phyloP scores from a whole-genome alignment of 2,888 invertebrate species.

The Napeogenes sylphis region DNA sequence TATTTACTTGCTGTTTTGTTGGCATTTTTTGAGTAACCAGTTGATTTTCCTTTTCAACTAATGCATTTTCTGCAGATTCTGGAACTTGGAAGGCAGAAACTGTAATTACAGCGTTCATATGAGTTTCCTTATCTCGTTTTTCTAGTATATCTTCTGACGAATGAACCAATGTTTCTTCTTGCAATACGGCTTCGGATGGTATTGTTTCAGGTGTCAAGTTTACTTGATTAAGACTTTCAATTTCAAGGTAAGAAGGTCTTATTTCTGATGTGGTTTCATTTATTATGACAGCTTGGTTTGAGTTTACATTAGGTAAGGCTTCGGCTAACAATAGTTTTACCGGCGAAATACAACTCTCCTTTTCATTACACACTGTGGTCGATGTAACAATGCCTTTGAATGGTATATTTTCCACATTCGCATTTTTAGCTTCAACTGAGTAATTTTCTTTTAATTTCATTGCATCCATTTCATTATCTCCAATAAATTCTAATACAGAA shows the following conservation, averaged over 20 bases:
- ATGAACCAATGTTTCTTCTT: conserved; percentile 74
- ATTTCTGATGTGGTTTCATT: conserved; percentile 72
- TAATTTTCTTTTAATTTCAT: conserved; percentile 21
- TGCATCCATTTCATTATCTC: conserved; percentile 20
- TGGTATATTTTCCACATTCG: conserved; percentile 72
- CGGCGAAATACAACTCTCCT: conserved; percentile 60
- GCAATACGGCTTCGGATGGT: conserved; percentile 77
- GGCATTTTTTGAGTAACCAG: conserved; percentile 57
- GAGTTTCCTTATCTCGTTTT: conserved; percentile 39
- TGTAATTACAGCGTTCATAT: conserved; percentile 62
- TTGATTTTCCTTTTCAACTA: conserved; percentile 78
- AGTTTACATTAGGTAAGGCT: conserved; percentile 48
- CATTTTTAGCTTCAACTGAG: conserved; percentile 49
- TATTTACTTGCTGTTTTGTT: conserved; percentile 59
- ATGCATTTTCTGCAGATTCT: conserved; percentile 74
- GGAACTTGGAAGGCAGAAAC: conserved; percentile 75
- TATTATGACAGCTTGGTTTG: conserved; percentile 70
- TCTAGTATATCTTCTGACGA: conserved; percentile 60
- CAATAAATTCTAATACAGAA: conserved; percentile 51
- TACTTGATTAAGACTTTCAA: conserved; percentile 41
- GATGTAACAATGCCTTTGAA: conserved; percentile 74
- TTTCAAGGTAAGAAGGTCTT: conserved; percentile 53
- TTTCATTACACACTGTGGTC: conserved; percentile 76
- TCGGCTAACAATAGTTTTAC: conserved; percentile 37
- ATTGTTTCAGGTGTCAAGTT: conserved; percentile 59